Percentiles rank a stretch among this genome's conserved stretches.
phyloP scores from a whole-genome alignment of 2,113 vertebrate species.

The Solea senegalensis region DNA sequence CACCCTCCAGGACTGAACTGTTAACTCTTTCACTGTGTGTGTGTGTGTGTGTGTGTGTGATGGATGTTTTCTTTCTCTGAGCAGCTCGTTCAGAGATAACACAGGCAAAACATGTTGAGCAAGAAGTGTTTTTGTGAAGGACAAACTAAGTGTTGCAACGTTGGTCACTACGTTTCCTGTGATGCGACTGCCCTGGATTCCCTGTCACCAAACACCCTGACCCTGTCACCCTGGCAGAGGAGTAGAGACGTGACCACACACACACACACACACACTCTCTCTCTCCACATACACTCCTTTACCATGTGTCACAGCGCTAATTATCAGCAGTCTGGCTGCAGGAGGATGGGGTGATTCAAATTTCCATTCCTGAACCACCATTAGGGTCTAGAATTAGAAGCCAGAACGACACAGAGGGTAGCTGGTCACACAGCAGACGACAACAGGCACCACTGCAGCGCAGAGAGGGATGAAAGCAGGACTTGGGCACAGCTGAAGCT shows the following conservation, averaged over 20 bases:
- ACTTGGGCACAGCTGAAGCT: background rate
- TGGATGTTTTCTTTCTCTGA: constrained; percentile 21
- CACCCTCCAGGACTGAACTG: background rate
- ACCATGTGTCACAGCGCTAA: constrained; percentile 72
- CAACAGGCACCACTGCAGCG: constrained; percentile 15
- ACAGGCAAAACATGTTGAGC: background rate
- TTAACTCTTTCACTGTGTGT: background rate
- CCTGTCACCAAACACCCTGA: constrained; percentile 77
- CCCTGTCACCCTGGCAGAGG: constrained; percentile 57
- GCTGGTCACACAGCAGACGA: constrained; percentile 46
- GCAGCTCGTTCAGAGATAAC: background rate
- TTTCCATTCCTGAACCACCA: constrained; percentile 72
- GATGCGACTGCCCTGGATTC: constrained; percentile 65
- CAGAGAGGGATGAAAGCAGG: background rate
- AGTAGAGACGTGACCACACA: constrained; percentile 14
- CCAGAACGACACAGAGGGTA: constrained; percentile 54
- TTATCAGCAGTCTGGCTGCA: constrained; percentile 66
- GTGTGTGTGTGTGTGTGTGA: too few species aligned
- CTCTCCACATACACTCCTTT: constrained; percentile 30
- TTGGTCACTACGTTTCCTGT: constrained; percentile 49
- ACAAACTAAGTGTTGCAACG: constrained; percentile 52
- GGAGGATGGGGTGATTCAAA: constrained; percentile 67
- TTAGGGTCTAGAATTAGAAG: constrained; percentile 68
- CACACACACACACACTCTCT: constrained; percentile 20
- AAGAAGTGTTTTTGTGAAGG: constrained; percentile 43